Base-by-base conservation (phyloP, 64 coral and sea anemone genomes). In the Stichodactyla mertensii region DNA sequence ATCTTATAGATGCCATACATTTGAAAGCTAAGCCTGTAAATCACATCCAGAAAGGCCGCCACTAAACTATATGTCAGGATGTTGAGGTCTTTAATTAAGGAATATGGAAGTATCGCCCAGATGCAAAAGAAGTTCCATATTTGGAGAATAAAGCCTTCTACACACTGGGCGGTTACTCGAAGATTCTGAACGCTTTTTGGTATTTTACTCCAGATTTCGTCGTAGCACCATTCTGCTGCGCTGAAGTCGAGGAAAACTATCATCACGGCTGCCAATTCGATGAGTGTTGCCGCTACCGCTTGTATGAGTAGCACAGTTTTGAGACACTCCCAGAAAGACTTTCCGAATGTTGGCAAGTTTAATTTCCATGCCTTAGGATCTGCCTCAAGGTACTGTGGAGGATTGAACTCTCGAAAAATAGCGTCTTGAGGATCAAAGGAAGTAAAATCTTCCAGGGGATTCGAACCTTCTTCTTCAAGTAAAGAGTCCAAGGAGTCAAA, bases 391-490 rank as follows among this genome's bases (percentile, higher is more conserved):
- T 60, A 71, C 54, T 27, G 55, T 22, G 45, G 84, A 11, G 89
- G 57, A n/a, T 92, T 90, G 55, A 86, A 95, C 57, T 95, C 93
- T 36, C 87, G 93, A 36, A 95, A 95, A 77, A 91, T 88, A 22
- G 55, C n/a, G 70, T 95, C 93, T 19, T 82, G 55, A 85, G 59
- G 9, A 85, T 88, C 86, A 31, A 95, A 91, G 23, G 51, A 55
- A 27, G 59, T 91, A 36, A 95, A 95, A 82, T 91, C 89, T 20
- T 89, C 62, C 11, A 77, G 71, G 2, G 71, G 11, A 11, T n/a
- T 45, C 10, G 11, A 4, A 45, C 11, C 0, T 27, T 27, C 24
- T 27, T 27, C 24, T 26, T 45, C 7, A n/a, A 77, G 18, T 9
- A 77, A 77, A 28, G 59, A 61, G 18, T 61, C 59, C 13, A 51